Evolutionary conservation across 2,888 invertebrate species (phyloP), one percentile per base, ranked within the genome.

Genomic region (Epinotia nisella): DNA sequence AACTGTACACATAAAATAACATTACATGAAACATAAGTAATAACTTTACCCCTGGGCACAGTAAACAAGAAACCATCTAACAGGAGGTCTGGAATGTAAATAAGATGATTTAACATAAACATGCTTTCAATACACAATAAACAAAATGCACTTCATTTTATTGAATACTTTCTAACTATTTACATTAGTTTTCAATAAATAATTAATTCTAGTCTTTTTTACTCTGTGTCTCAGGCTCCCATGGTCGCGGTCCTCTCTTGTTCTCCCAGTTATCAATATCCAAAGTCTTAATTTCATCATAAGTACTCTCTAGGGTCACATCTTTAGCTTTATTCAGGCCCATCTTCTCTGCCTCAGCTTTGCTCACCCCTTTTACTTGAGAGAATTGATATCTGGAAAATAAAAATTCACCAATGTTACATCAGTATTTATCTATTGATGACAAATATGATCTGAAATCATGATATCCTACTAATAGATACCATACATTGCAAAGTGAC

Each of bases 181-280:
- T 66, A 66, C 66, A 66, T 21, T 66, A 55, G n/a, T 41, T 55
- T 21, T 39, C 53, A 55, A 55, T 9, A 60, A 76, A 75, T 60
- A 19, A 59, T 39, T 17, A 0, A 15, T 76, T 61, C 65, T 70
- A 59, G 69, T 56, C 80, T 80, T 84, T 82, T 67, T 84, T 81
- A 17, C 74, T 75, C 71, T 80, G 75, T 73, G 79, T 77, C 76
- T 82, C 82, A 76, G 95, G 94, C 83, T 98, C 98, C 98, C 98
- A 98, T 0, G 98, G 98, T 69, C 98, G 93, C 5, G 98, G 97
- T 0, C 97, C 97, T 79, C 98, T 93, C 77, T 96, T 95, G 83
- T 98, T 98, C 83, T 97, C 95, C 98, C 98, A 98, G 79, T 96
- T 95, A 77, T 97, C 96, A 78, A 97, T 95, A 85, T 98, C 96